phyloP scores from a whole-genome alignment of 2,888 invertebrate genomes.

The Chymomyza fuscimana region DNA sequence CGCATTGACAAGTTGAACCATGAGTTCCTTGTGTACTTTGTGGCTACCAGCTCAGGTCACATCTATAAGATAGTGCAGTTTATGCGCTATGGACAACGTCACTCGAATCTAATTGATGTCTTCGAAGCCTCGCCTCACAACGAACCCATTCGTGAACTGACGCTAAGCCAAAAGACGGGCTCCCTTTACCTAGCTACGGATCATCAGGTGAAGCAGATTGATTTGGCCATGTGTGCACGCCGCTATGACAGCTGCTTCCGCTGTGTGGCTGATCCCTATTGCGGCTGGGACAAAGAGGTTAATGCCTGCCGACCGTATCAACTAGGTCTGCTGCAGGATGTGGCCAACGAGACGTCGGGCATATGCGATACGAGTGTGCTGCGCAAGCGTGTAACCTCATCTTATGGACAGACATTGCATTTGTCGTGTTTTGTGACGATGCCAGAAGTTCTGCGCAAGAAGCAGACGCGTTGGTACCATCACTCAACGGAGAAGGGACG shows the following conservation, averaged over 20 bases:
- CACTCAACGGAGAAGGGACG: slow-evolving; percentile 93
- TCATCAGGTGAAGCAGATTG: slow-evolving; percentile 92
- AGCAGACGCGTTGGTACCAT: slow-evolving; percentile 92
- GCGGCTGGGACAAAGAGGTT: slow-evolving; percentile 96
- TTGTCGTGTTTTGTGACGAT: slow-evolving; percentile 94
- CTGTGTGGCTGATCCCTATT: slow-evolving; percentile 97
- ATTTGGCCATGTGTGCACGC: slow-evolving; percentile 92
- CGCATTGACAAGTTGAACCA: slow-evolving; percentile 80
- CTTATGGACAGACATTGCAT: slow-evolving; percentile 96
- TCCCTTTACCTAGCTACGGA: slow-evolving; percentile 95
- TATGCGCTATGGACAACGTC: slow-evolving; percentile 88
- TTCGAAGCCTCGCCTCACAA: slow-evolving; percentile 92
- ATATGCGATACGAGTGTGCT: slow-evolving; percentile 94
- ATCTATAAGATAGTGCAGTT: slow-evolving; percentile 97
- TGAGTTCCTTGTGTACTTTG: slow-evolving; percentile 94
- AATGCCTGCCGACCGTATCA: slow-evolving; percentile 92
- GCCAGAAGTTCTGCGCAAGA: slow-evolving; percentile 90
- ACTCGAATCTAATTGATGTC: slow-evolving; percentile 92
- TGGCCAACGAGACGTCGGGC: slow-evolving; percentile 93
- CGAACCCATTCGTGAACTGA: slow-evolving; percentile 93
- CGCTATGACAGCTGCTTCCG: slow-evolving; percentile 95
- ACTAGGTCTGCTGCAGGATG: slow-evolving; percentile 92
- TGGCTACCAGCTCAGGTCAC: slow-evolving; percentile 91
- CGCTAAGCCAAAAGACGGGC: slow-evolving; percentile 91
- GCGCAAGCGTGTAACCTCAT: slow-evolving; percentile 92